Evolutionary conservation across 2,113 vertebrate species (phyloP), one percentile per base, ranked within the genome.

Genomic region (Ginglymostoma cirratum): DNA sequence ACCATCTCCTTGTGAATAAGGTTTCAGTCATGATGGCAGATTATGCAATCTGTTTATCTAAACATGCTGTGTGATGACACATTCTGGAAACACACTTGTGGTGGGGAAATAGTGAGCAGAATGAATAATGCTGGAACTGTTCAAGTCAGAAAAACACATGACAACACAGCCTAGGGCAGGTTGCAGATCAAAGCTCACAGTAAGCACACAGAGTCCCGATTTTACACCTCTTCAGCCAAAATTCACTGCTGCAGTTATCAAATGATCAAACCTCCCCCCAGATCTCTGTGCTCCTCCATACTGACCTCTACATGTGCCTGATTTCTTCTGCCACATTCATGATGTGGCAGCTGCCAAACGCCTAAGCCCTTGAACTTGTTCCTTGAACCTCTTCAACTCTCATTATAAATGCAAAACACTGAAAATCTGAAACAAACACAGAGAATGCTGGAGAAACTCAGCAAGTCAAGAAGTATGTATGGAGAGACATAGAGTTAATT

Each of bases 1-100:
- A 17, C 55, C 2, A 15, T 34, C 55, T 90, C 30, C 87, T 90
- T 30, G 55, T 19, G 87, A 90, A 65, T 90, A 17, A 90, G 65
- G 30, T 34, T 55, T 61, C 14, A 65, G 5, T 52, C 87, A 90
- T 34, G 27, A 65, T 65, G 5, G 15, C 55, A 90, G 52, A n/a
- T 90, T 90, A 90, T 90, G 87, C 87, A 90, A 90, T 90, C 87
- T 90, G 52, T 90, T 90, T 90, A 65, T 90, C 87, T 17, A 52
- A 90, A n/a, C 24, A 61, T n/a, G 34, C 52, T 65, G 27, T 65
- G 0, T n/a, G 87, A 90, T 90, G 87, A 90, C 55, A 17, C 55
- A 90, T 65, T 30, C 52, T 90, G 87, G 55, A 90, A 90, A 90
- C 52, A 61, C 55, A 65, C 14, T 65, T 15, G 55, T 65, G 52